phyloP scores from a whole-genome alignment of 2,888 invertebrate genomes.

The Eustalomyia histrio region DNA sequence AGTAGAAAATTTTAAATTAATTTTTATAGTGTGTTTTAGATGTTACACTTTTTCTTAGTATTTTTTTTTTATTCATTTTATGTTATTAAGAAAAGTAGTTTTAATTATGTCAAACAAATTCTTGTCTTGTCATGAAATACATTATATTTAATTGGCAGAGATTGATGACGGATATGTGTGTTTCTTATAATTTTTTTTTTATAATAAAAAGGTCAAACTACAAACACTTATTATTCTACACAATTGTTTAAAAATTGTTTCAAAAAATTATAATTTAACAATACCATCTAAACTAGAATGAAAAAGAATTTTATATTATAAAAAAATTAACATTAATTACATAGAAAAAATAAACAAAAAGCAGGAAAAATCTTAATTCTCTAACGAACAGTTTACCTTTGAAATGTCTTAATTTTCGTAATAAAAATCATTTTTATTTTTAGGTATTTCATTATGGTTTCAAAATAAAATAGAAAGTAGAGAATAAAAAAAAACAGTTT shows the following conservation, averaged over 20 bases:
- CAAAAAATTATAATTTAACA: not conserved
- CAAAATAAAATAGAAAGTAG: not conserved
- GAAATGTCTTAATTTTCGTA: conserved; percentile 10
- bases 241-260: not conserved
- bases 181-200: not conserved
- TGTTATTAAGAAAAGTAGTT: not conserved
- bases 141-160: conserved; percentile 38
- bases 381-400: conserved; percentile 11
- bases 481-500: not conserved
- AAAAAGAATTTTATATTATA: too few relatives aligned
- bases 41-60: not conserved
- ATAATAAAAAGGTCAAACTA: conserved; percentile 3
- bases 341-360: conserved; percentile 3
- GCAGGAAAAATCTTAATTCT: not conserved
- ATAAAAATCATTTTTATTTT: conserved; percentile 27
- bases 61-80: not conserved
- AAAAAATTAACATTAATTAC: not conserved
- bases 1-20: too few relatives aligned
- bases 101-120: not conserved
- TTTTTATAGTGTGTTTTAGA: too few relatives aligned
- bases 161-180: conserved; percentile 49
- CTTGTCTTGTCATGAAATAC: conserved; percentile 22
- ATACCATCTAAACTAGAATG: too few relatives aligned
- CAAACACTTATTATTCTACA: conserved; percentile 2
- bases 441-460: conserved; percentile 8